These are phyloP conservation scores for Sanderia malayensis DNA, from an alignment of 30 jellyfish, hydroid and myxozoan genomes.

Conservation along the genomic window DNA sequence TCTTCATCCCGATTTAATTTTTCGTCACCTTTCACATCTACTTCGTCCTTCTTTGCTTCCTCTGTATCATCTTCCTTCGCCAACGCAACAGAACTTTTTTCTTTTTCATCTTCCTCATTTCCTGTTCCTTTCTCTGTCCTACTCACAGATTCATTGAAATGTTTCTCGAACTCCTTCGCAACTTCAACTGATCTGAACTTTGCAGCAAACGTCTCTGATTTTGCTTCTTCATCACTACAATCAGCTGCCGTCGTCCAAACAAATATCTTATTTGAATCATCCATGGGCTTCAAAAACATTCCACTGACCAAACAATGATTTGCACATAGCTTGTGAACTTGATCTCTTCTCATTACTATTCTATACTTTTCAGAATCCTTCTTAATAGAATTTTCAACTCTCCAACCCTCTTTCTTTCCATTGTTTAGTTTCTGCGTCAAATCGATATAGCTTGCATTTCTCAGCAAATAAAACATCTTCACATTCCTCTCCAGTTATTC, in stretches of 20 bases:
- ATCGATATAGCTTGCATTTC: constrained; percentile 61
- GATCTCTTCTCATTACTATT: constrained; percentile 74
- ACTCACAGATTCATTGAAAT: constrained; percentile 13
- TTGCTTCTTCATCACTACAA: constrained; percentile 68
- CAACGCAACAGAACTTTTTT: constrained; percentile 1
- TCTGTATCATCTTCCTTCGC: too few relatives aligned
- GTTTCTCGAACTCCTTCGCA: constrained; percentile 36
- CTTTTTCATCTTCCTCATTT: background rate
- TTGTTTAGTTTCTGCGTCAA: constrained; percentile 35
- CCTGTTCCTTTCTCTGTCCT: background rate
- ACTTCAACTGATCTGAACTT: constrained; percentile 46
- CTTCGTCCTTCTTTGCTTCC: too few relatives aligned
- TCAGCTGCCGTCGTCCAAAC: constrained; percentile 81
- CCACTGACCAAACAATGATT: constrained; percentile 55
- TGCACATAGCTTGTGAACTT: constrained; percentile 62
- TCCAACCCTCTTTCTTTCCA: constrained; percentile 90
- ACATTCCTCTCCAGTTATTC: constrained; percentile 62
- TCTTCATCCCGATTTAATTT: background rate
- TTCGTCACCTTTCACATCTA: background rate
- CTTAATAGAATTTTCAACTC: constrained; percentile 30
- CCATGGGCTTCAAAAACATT: constrained; percentile 54
- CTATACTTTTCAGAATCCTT: constrained; percentile 15
- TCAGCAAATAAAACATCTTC: constrained; percentile 43
- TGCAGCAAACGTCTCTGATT: constrained; percentile 69
- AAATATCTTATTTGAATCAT: constrained; percentile 49